Conservation (phyloP, 2,888 invertebrate genomes). For the Unio delphinus region DNA sequence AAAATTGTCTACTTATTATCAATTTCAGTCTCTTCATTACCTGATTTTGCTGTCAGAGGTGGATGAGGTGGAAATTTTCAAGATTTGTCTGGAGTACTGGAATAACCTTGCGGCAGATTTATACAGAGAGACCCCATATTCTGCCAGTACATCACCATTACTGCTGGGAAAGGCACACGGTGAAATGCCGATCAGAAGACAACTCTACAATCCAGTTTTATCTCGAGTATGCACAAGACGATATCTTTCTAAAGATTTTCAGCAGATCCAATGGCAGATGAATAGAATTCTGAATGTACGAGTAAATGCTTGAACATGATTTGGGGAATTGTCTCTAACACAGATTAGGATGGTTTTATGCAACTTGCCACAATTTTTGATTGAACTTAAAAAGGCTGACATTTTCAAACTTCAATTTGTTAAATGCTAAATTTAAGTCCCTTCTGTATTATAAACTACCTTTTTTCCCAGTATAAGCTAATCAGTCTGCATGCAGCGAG, state of each 20-base stretch:
- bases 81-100: slow-evolving; percentile 99
- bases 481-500: no score
- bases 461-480: no score
- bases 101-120: slow-evolving; percentile 92
- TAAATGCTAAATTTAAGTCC: no score
- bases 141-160: slow-evolving; percentile 71
- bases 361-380: neutral
- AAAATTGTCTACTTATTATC: neutral
- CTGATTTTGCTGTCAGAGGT: slow-evolving; percentile 85
- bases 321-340: neutral
- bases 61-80: slow-evolving; percentile 99
- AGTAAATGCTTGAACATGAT: neutral
- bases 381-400: no score
- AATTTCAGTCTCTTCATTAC: slow-evolving; percentile 69
- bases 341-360: neutral
- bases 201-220: slow-evolving; percentile 71
- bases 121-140: slow-evolving; percentile 88
- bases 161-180: slow-evolving; percentile 61
- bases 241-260: slow-evolving; percentile 1
- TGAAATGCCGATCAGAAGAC: slow-evolving; percentile 67
- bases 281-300: neutral
- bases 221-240: slow-evolving; percentile 61
- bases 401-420: no score
- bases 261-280: neutral
- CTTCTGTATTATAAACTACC: no score